These are phyloP conservation scores for Stenopsyche tienmushanensis DNA, from an alignment of 1,140 invertebrate genomes.

Conservation along the genomic window DNA sequence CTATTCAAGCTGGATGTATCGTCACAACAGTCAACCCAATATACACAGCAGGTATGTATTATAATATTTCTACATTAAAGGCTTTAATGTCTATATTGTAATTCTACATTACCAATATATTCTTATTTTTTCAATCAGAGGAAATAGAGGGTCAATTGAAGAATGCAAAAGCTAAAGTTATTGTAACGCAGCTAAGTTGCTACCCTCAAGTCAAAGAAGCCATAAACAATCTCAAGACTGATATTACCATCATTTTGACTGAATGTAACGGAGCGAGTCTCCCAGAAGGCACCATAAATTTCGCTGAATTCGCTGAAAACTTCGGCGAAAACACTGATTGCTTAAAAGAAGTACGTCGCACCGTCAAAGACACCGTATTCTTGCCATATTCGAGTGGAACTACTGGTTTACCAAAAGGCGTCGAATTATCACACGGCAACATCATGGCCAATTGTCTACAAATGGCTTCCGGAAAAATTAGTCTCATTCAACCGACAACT, in stretches of 20 bases:
- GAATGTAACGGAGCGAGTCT: constrained; percentile 46
- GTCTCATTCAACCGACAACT: constrained; percentile 45
- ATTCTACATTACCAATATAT: background rate
- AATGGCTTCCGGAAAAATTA: constrained; percentile 47
- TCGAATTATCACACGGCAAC: constrained; percentile 74
- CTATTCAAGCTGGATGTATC: constrained; percentile 66
- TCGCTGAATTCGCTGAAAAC: constrained; percentile 57
- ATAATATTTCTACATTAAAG: background rate
- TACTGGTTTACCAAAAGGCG: constrained; percentile 86
- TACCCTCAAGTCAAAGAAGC: constrained; percentile 53
- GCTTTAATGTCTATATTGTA: background rate
- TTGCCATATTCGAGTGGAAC: constrained; percentile 82
- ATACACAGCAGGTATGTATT: constrained; percentile 74
- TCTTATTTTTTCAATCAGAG: constrained; percentile 53
- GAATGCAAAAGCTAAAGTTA: constrained; percentile 63
- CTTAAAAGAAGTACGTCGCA: constrained; percentile 49
- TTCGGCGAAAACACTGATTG: constrained; percentile 50
- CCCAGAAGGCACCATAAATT: constrained; percentile 59
- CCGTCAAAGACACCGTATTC: constrained; percentile 55
- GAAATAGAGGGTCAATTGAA: constrained; percentile 73
- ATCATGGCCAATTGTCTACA: constrained; percentile 58
- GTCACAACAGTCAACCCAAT: constrained; percentile 78
- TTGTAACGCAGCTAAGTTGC: constrained; percentile 64
- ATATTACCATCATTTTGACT: constrained; percentile 60
- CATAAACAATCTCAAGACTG: constrained; percentile 47